Evolutionary conservation across 2,113 vertebrate species (phyloP).

Genomic region (Hemibagrus wyckioides): DNA sequence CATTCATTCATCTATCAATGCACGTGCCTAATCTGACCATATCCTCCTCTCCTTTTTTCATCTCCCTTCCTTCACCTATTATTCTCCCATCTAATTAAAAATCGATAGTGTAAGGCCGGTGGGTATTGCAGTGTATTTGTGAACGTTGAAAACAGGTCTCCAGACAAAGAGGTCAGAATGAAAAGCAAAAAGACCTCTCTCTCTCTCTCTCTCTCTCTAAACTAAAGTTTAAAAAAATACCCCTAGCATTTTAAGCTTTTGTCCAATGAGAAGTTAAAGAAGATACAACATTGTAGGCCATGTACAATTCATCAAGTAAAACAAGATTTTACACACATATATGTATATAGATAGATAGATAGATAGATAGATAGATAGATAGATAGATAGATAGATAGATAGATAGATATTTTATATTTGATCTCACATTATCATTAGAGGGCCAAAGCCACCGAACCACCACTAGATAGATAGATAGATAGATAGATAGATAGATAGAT

Average conservation of each 20-base stretch:
- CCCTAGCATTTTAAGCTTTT: background rate
- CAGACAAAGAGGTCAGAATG: conserved; percentile 70
- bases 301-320: background rate
- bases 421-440: background rate
- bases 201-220: conserved; percentile 16
- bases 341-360: too few relatives aligned
- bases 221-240: background rate
- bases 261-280: background rate
- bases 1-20: conserved; percentile 72
- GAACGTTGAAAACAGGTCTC: conserved; percentile 84
- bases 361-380: too few relatives aligned
- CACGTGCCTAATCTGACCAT: conserved; percentile 70
- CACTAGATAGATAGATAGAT: background rate
- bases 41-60: conserved; percentile 67
- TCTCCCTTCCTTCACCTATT: conserved; percentile 80
- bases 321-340: background rate
- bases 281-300: background rate
- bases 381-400: too few relatives aligned
- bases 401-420: background rate
- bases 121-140: conserved; percentile 86
- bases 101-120: conserved; percentile 81
- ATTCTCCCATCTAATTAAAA: conserved; percentile 85
- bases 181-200: conserved; percentile 56
- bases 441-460: background rate
- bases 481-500: too few relatives aligned